phyloP scores from a whole-genome alignment of 2,888 invertebrate genomes.

The Neoitamus cyanurus region DNA sequence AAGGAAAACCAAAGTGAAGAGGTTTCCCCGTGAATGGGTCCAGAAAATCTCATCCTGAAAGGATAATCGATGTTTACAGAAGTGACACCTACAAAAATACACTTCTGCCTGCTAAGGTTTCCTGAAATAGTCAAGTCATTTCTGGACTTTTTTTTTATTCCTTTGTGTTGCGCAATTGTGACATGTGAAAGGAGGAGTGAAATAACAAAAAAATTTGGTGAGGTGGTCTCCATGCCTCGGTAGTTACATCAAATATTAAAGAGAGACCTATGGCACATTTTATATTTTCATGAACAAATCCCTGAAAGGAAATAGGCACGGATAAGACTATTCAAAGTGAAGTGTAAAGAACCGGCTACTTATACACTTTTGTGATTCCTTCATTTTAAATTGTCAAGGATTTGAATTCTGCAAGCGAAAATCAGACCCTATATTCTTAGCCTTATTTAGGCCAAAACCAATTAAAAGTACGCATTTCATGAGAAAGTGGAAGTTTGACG shows the following conservation, averaged over 20 bases:
- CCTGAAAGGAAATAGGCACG: no score
- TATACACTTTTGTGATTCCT: no score
- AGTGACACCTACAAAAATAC: slow-evolving; percentile 53
- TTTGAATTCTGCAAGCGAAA: no score
- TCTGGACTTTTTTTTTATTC: neutral
- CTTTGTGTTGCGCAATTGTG: neutral
- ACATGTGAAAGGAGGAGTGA: neutral
- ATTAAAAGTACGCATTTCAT: no score
- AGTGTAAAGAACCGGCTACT: no score
- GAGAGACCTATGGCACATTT: no score
- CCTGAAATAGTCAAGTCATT: neutral
- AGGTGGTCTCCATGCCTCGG: neutral
- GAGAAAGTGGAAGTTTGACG: no score
- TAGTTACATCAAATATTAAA: neutral
- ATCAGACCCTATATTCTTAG: no score
- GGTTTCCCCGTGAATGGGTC: slow-evolving; percentile 35
- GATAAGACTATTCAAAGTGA: no score
- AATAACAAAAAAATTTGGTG: neutral
- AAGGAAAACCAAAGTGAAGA: slow-evolving; percentile 28
- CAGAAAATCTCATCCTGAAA: slow-evolving; percentile 52
- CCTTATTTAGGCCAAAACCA: no score
- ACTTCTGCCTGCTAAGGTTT: neutral
- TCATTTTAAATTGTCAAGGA: no score
- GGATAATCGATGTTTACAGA: slow-evolving; percentile 54
- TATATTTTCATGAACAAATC: no score